Base-by-base conservation (phyloP, 2,113 vertebrate genomes). In the Emydocephalus ijimae region DNA sequence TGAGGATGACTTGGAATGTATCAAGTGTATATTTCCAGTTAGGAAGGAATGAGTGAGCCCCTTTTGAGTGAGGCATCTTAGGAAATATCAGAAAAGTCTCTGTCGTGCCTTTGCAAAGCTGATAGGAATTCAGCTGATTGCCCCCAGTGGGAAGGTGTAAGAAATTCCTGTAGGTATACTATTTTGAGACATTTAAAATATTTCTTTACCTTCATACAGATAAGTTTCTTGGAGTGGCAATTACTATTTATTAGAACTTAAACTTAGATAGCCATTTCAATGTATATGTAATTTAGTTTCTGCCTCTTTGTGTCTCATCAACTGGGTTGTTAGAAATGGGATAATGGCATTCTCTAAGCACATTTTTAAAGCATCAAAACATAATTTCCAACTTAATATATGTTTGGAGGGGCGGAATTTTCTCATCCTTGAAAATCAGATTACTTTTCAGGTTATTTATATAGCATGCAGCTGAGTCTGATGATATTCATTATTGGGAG, bases 1-100 rank as follows among this genome's bases (percentile, higher is more conserved):
- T 93, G 50, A 91, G 64, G 85, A 92, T 96, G 96, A 94, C 92
- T 93, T 90, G 96, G 93, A 87, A 92, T 45, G 94, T 94, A 93
- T 4, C 1, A 50, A 56, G 74, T 95, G 45, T 93, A n/a, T 91
- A 85, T 96, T 97, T 97, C 97, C 91, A 95, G 94, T 93, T 92
- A 59, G 45, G 93, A 91, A 93, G 56, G 74, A 86, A 90, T 86
- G 88, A 90, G 55, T 90, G 86, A 94, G 56, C 93, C 92, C 93
- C 93, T 95, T 85, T 92, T 90, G 91, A 95, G 90, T 24, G 0
- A 92, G 12, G 2, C 69, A 81, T 95, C 92, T 94, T 94, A 88
- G 92, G 92, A 96, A 96, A 94, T 59, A 29, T 11, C 26, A 69
- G 89, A 94, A 94, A 48, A 94, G 85, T 93, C 88, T 94, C 39